Evolutionary conservation across 2,797 vertebrate species (phyloP), one percentile per base, ranked within the genome.

Genomic region (Amniataba percoides): DNA sequence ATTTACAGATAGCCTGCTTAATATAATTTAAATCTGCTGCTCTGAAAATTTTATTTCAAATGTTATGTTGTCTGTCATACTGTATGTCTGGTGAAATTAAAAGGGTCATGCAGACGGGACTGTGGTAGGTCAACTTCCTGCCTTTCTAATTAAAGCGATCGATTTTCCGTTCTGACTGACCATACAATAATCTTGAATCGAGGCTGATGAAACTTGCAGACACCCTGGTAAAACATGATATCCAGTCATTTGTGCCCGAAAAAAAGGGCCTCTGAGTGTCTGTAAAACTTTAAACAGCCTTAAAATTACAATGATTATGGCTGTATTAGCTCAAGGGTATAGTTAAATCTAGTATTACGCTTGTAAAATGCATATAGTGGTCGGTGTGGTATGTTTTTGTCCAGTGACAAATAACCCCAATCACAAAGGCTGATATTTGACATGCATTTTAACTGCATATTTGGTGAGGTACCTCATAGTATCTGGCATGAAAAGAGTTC

Each of bases 161-260:
- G 21, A 48, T 67, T 66, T 48, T 63, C 15, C 25, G 21, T 39
- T 36, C 21, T 65, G 39, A 77, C 40, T 85, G 81, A 81, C 81
- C 75, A 75, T 34, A 36, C 16, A 39, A 16, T 48, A 58, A 57
- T 81, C 71, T 67, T 52, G 56, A 51, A 53, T 77, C 3, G 52
- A 40, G 23, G 53, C 70, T 91, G 79, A 88, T 82, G 75, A 86
- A 89, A 87, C 51, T 76, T 65, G 19, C 66, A 88, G 84, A 71
- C 75, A 83, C 51, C 31, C 71, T 69, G 16, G 55, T 83, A 82
- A 85, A 85, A 87, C 63, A 48, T 60, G 68, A 82, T 83, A 85
- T 71, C 64, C 53, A 46, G 23, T 74, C 62, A 74, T 77, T 88
- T 82, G 45, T 70, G 59, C 14, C 23, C 70, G 10, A 23, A 39